These are phyloP conservation scores for Trichogramma evanescens DNA, from an alignment of 2,888 invertebrate genomes.

Conservation along the genomic window DNA sequence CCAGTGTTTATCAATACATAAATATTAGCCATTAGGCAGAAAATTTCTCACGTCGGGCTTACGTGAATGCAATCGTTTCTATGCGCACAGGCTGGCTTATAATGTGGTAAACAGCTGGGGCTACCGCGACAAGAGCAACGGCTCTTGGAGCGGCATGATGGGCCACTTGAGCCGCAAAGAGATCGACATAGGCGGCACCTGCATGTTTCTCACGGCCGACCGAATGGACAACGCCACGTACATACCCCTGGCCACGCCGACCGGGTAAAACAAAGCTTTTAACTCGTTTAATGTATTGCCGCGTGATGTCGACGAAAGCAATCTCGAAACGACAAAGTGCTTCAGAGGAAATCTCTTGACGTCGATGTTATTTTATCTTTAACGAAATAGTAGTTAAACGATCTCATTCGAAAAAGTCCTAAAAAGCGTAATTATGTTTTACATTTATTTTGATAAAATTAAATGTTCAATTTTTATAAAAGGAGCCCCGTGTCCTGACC, in stretches of 20 bases:
- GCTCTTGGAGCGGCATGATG: slow-evolving; percentile 41
- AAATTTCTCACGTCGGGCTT: too few relatives aligned
- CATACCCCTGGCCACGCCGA: slow-evolving; percentile 61
- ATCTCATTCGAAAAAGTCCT: too few relatives aligned
- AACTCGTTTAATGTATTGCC: not conserved
- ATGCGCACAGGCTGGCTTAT: slow-evolving; percentile 29
- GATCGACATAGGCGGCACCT: slow-evolving; percentile 46
- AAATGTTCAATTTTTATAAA: too few relatives aligned
- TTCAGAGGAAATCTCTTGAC: not conserved
- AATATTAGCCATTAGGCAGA: too few relatives aligned
- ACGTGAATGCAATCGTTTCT: not conserved
- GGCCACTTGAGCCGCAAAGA: slow-evolving; percentile 38
- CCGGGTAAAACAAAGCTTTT: slow-evolving; percentile 43
- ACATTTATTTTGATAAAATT: too few relatives aligned
- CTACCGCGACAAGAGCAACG: slow-evolving; percentile 34
- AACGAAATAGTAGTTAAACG: too few relatives aligned
- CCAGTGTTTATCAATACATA: too few relatives aligned
- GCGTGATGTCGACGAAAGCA: not conserved
- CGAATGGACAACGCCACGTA: slow-evolving; percentile 59
- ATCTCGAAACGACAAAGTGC: not conserved
- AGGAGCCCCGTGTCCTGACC: too few relatives aligned
- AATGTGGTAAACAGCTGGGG: slow-evolving; percentile 37
- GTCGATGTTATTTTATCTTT: too few relatives aligned
- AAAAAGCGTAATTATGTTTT: too few relatives aligned
- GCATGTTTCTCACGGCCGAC: slow-evolving; percentile 54